Percentiles rank a stretch among this genome's conserved stretches.
Conservation (phyloP, 2,113 vertebrate species). For the Phrynocephalus versicolor region DNA sequence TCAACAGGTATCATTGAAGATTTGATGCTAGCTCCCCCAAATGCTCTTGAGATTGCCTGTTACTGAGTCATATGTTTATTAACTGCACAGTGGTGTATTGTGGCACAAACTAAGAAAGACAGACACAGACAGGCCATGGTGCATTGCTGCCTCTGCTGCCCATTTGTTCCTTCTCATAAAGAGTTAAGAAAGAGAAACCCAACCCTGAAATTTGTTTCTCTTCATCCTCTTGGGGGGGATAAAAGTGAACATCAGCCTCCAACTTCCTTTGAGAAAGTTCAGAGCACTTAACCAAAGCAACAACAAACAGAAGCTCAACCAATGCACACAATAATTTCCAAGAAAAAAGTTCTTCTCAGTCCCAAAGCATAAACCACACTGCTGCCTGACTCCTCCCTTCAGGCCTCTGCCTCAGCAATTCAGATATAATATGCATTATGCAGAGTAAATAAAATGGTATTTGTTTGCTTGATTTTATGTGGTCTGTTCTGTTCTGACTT, state of each 20-base stretch:
- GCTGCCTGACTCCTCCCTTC: constrained; percentile 1
- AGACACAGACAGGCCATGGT: constrained; percentile 12
- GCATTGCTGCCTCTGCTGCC: constrained; percentile 7
- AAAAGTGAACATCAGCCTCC: constrained; percentile 63
- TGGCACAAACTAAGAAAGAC: too few relatives aligned
- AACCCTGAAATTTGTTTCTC: constrained; percentile 52
- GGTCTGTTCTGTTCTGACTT: not conserved
- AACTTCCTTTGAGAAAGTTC: constrained; percentile 75
- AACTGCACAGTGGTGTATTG: too few relatives aligned
- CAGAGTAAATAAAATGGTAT: not conserved
- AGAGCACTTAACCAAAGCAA: constrained; percentile 50
- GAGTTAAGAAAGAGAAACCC: constrained; percentile 45
- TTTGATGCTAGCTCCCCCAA: too few relatives aligned
- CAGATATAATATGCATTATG: not conserved
- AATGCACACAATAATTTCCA: constrained; percentile 68
- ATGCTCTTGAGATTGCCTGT: too few relatives aligned
- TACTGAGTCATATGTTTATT: too few relatives aligned
- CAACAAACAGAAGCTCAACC: constrained; percentile 65
- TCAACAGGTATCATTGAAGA: too few relatives aligned
- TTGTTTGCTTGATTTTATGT: not conserved
- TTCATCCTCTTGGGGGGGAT: constrained; percentile 38
- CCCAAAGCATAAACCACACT: constrained; percentile 67
- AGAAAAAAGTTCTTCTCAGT: constrained; percentile 42
- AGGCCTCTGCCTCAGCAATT: constrained; percentile 26
- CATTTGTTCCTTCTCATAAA: constrained; percentile 37